Percentiles rank a stretch among this genome's conserved stretches.
Evolutionary conservation across 2,888 invertebrate species (phyloP).

Genomic region (Proisotoma minuta): DNA sequence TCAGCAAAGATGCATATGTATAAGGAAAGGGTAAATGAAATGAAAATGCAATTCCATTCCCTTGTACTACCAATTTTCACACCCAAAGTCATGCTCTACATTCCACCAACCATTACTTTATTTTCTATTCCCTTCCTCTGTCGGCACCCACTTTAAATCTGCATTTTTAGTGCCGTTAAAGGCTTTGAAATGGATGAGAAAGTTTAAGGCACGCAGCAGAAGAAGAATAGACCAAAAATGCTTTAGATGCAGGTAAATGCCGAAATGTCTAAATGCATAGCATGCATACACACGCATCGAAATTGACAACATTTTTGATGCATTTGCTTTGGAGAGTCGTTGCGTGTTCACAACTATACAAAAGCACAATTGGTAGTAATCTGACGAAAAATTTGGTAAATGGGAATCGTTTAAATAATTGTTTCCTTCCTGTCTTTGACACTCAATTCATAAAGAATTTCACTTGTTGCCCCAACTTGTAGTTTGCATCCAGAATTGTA

Average conservation of each 20-base stretch:
- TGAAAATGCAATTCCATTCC: constrained; percentile 20
- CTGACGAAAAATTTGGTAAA: too few relatives aligned
- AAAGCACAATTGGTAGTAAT: too few relatives aligned
- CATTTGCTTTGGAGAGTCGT: too few relatives aligned
- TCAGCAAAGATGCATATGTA: not conserved
- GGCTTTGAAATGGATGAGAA: too few relatives aligned
- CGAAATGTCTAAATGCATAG: too few relatives aligned
- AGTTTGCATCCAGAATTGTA: too few relatives aligned
- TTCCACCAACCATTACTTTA: not conserved
- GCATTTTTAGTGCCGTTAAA: not conserved
- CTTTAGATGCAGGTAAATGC: too few relatives aligned
- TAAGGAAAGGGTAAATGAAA: constrained; percentile 9
- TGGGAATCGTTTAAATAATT: not conserved
- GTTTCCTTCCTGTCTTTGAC: not conserved
- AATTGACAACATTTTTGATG: too few relatives aligned
- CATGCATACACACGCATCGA: too few relatives aligned
- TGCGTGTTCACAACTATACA: too few relatives aligned
- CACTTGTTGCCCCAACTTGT: not conserved
- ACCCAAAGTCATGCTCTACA: constrained; percentile 2
- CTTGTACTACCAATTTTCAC: not conserved
- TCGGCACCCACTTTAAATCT: not conserved
- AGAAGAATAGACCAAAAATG: too few relatives aligned
- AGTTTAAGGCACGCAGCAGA: too few relatives aligned
- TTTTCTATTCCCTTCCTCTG: not conserved
- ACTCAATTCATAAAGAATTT: not conserved